Evolutionary conservation across 2,888 invertebrate species (phyloP), one percentile per base, ranked within the genome.

Genomic region (Chironomus riparius): DNA sequence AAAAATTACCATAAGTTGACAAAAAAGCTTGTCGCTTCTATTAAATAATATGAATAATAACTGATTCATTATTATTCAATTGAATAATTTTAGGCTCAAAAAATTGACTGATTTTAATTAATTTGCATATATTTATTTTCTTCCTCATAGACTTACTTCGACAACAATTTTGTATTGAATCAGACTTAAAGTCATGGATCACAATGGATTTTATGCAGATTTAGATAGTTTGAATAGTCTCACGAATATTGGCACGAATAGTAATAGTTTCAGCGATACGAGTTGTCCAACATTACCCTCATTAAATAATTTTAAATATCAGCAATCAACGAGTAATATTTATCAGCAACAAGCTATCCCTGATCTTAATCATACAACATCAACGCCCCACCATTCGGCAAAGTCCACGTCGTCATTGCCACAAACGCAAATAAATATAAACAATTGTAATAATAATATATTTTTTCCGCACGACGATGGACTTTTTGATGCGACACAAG

Each of bases 191-290:
- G 68, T 68, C 74, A 74, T 74, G 74, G 74, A 74, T 74, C 65
- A 74, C 48, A 74, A 74, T 74, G 74, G 74, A 68, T 62, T 74
- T 68, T 74, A 68, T 48, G 22, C 74, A 21, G 74, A 74, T 28
- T 74, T 74, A 68, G 68, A 74, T 68, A 74, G 48, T 28, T 74
- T 74, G 47, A 48, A 74, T 68, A 74, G 48, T 24, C 50, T 74
- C 74, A 61, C 71, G 24, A 72, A 21, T 62, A 22, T 47, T 50
- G 56, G 72, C 21, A 72, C 62, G 38, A 38, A 22, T 4, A 62
- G 12, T 22, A 74, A 68, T 48, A 74, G 24, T 48, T 74, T 74
- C 21, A 74, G 15, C 24, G 74, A 65, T n/a, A 70, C 24, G 4
- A 65, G 4, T 74, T 74, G 65, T 68, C 13, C 65, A 15, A 47